A percentile compares a stretch with the other conserved stretches of the same genome.
phyloP scores from a whole-genome alignment of 2,888 invertebrate genomes.

The Unio delphinus region DNA sequence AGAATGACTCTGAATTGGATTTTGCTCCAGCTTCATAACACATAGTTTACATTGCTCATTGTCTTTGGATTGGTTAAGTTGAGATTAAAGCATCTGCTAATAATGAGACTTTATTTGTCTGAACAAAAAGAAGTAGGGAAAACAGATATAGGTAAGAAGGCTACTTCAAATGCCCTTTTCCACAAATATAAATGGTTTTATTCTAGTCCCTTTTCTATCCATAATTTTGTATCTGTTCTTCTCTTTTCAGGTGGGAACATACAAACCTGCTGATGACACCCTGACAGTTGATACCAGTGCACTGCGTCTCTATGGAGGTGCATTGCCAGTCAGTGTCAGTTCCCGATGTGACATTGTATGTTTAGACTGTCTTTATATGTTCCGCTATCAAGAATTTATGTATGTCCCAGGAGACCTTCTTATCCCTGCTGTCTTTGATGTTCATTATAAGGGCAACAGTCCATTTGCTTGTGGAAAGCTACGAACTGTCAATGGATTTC shows the following conservation, averaged over 20 bases:
- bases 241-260: constrained; percentile 37
- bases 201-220: neutral
- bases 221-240: constrained; percentile 1
- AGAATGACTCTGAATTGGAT: too few relatives aligned
- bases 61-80: too few relatives aligned
- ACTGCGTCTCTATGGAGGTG: constrained; percentile 22
- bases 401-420: constrained; percentile 59
- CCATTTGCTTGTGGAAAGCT: constrained; percentile 57
- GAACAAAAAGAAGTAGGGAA: too few relatives aligned
- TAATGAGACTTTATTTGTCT: too few relatives aligned
- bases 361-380: constrained; percentile 61
- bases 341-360: constrained; percentile 53
- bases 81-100: too few relatives aligned
- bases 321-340: constrained; percentile 6
- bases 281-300: constrained; percentile 20
- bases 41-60: too few relatives aligned
- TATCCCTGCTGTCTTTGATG: constrained; percentile 61
- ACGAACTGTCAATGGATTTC: constrained; percentile 53
- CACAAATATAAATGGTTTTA: neutral
- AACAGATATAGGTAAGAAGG: too few relatives aligned
- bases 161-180: too few relatives aligned
- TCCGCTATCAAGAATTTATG: constrained; percentile 52
- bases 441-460: constrained; percentile 53
- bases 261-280: constrained; percentile 29
- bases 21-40: too few relatives aligned